These are phyloP conservation scores for Idaea aversata DNA, from an alignment of 2,888 invertebrate genomes.

Conservation along the genomic window DNA sequence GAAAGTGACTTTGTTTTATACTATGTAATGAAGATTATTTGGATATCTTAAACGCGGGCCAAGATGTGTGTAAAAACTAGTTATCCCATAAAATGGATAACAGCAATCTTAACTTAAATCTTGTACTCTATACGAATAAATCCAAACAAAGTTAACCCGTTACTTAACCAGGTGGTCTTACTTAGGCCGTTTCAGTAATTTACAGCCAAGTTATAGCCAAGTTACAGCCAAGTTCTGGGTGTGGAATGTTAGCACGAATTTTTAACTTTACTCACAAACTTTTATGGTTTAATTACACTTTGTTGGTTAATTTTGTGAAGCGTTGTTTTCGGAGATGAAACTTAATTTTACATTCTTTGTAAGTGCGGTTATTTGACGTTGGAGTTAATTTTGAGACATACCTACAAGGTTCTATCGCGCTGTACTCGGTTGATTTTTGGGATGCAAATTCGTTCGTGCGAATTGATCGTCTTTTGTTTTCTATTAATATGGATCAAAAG, in stretches of 20 bases:
- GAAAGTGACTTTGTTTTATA: too few relatives aligned
- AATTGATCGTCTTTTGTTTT: too few relatives aligned
- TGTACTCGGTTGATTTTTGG: too few relatives aligned
- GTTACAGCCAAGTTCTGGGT: conserved; percentile 9
- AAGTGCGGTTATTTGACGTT: conserved; percentile 10
- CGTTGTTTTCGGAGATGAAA: conserved; percentile 13
- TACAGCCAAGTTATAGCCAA: conserved; percentile 27
- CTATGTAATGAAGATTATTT: too few relatives aligned
- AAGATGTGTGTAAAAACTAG: neutral
- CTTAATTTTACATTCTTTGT: conserved; percentile 14
- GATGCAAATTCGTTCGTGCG: too few relatives aligned
- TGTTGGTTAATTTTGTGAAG: conserved; percentile 26
- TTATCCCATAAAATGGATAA: neutral
- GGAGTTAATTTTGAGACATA: conserved; percentile 2
- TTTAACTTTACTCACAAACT: conserved; percentile 32
- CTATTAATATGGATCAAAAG: too few relatives aligned
- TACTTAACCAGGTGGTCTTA: conserved; percentile 28
- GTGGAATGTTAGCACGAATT: conserved; percentile 27
- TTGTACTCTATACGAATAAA: conserved; percentile 19
- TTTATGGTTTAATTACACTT: conserved; percentile 31
- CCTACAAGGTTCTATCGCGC: too few relatives aligned
- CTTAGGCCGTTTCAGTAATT: conserved; percentile 39
- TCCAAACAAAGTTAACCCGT: conserved; percentile 26
- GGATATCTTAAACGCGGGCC: too few relatives aligned
- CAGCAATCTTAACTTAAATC: neutral